Evolutionary conservation across 2,113 vertebrate genomes (phyloP), one percentile per base, ranked within the genome.

Genomic region (Prietella phreatophila): DNA sequence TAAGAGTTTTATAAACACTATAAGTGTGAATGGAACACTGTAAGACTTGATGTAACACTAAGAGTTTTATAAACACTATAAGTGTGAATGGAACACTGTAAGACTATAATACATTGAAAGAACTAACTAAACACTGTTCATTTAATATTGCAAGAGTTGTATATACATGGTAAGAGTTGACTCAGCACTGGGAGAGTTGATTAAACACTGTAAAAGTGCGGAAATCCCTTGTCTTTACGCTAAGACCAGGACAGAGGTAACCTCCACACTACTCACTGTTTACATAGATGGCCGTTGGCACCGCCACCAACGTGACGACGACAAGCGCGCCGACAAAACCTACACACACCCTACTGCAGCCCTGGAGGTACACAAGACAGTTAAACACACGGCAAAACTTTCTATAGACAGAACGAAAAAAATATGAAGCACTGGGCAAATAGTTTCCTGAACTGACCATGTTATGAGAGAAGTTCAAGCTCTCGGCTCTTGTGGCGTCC

Each of bases 231-330:
- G 80, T 27, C 1, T 39, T 75, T 47, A 60, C 33, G 6, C n/a
- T 20, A n/a, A 9, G 50, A 76, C 58, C 33, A 65, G 53, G 30
- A 36, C n/a, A 20, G 61, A 36, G 0, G 22, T 15, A 0, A 76
- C 20, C 33, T 9, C 50, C 25, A 20, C 36, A 30, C 1, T 42
- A 95, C 95, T 95, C 93, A 96, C 95, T 93, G 92, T 94, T 94
- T 56, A 93, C 90, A 92, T 94, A 93, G 89, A 96, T 92, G 39
- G 91, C 90, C 0, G 93, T 91, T 56, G 93, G 91, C 85, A 96
- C 92, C 2, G 93, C 92, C 85, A 96, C 95, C 85, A 95, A 85
- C 33, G 87, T 93, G 93, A 95, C 93, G 93, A 96, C 89, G 91
- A 93, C 95, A 93, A 88, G 92, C 80, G 92, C 93, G 85, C 93